phyloP scores from a whole-genome alignment of 2,888 invertebrate genomes.

The Pediacus dermestoides region DNA sequence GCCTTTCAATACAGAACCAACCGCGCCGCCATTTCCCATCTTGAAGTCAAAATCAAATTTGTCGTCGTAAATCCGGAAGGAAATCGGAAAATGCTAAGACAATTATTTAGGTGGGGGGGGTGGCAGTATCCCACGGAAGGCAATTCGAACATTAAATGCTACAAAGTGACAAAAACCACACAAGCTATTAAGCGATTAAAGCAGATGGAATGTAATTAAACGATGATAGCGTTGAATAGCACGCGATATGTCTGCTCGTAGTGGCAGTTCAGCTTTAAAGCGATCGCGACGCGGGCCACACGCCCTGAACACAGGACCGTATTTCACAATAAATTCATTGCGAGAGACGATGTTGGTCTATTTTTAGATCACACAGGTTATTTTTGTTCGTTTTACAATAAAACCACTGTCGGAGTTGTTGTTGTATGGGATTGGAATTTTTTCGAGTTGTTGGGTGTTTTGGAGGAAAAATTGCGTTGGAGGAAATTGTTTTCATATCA shows the following conservation, averaged over 20 bases:
- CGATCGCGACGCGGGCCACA: conserved; percentile 36
- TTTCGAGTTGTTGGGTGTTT: too few relatives aligned
- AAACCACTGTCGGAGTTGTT: too few relatives aligned
- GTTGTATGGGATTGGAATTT: too few relatives aligned
- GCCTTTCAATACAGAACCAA: too few relatives aligned
- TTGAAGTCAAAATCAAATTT: too few relatives aligned
- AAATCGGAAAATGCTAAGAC: conserved; percentile 10
- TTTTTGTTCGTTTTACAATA: too few relatives aligned
- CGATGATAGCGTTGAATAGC: conserved; percentile 31
- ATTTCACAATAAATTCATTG: too few relatives aligned
- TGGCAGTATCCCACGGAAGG: conserved; percentile 21
- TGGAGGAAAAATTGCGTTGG: too few relatives aligned
- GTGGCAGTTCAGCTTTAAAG: conserved; percentile 38
- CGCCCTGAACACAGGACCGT: conserved; percentile 36
- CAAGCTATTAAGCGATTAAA: conserved; percentile 39
- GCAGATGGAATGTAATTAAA: conserved; percentile 37
- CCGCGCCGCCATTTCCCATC: too few relatives aligned
- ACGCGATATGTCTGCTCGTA: conserved; percentile 30
- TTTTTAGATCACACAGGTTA: too few relatives aligned
- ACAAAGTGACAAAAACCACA: conserved; percentile 41
- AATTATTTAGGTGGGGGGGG: conserved; percentile 8
- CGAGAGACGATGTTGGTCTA: too few relatives aligned
- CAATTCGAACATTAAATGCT: conserved; percentile 32
- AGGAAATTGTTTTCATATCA: too few relatives aligned
- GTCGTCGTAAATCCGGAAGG: conserved; percentile 9